These are phyloP conservation scores for Caenorhabditis virilis DNA, from an alignment of 2,888 invertebrate genomes.

Conservation along the genomic window DNA sequence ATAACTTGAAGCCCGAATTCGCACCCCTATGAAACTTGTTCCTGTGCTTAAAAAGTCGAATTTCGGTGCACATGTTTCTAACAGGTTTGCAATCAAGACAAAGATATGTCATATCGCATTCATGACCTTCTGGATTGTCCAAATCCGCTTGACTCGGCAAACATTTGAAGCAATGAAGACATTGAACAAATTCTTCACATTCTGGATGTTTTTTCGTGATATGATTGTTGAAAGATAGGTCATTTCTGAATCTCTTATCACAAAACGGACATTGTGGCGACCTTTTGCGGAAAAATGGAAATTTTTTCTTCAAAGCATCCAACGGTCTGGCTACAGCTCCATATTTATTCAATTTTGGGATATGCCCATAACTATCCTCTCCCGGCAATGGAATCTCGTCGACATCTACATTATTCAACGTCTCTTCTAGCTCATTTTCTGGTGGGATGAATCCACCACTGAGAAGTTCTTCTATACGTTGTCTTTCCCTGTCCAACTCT, in stretches of 20 bases:
- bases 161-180: constrained; percentile 67
- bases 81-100: constrained; percentile 67
- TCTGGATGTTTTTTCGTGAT: constrained; percentile 67
- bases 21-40: constrained; percentile 59
- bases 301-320: constrained; percentile 65
- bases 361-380: constrained; percentile 56
- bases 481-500: constrained; percentile 61
- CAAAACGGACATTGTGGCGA: constrained; percentile 69
- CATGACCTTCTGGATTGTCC: constrained; percentile 55
- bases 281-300: constrained; percentile 37
- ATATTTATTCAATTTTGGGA: constrained; percentile 60
- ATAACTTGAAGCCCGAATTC: constrained; percentile 65
- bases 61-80: constrained; percentile 63
- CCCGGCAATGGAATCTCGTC: constrained; percentile 65
- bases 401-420: constrained; percentile 20
- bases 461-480: constrained; percentile 64
- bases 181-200: constrained; percentile 64
- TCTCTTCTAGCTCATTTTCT: constrained; percentile 57
- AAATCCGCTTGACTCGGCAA: constrained; percentile 39
- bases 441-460: constrained; percentile 69
- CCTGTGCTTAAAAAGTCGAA: constrained; percentile 50
- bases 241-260: constrained; percentile 68
- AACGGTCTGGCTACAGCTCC: constrained; percentile 57
- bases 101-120: constrained; percentile 64
- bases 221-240: constrained; percentile 67